phyloP scores from a whole-genome alignment of 1,140 invertebrate species.

The Brevipalpus yothersi region DNA sequence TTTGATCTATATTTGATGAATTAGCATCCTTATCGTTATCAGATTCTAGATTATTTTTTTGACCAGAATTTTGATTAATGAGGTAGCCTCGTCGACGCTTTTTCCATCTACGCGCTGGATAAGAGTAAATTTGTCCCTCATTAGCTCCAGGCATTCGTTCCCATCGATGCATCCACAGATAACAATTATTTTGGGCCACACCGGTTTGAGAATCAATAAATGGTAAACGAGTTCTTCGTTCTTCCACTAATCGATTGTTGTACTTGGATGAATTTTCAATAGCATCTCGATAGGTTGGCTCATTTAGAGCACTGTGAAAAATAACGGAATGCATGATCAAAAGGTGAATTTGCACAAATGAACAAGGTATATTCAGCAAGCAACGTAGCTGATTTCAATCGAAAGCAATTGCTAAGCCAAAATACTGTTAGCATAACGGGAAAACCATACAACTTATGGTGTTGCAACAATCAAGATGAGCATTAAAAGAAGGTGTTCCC shows the following conservation, averaged over 20 bases:
- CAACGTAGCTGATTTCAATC: no score
- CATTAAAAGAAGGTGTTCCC: no score
- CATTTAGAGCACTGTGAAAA: conserved; percentile 30
- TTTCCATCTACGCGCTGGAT: conserved; percentile 46
- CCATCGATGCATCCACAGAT: conserved; percentile 58
- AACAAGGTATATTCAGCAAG: no score
- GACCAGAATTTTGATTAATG: conserved; percentile 31
- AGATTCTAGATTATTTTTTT: conserved; percentile 6
- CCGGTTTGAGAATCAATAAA: conserved; percentile 80
- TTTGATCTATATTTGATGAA: not conserved
- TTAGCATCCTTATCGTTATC: not conserved
- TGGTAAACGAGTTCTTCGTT: conserved; percentile 70
- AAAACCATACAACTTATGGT: no score
- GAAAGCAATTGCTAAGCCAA: no score
- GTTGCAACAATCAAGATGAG: no score
- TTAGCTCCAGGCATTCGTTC: conserved; percentile 65
- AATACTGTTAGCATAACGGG: no score
- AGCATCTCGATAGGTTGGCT: conserved; percentile 70
- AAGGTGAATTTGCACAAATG: no score
- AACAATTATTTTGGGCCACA: conserved; percentile 33
- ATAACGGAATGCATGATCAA: not conserved
- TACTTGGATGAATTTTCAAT: conserved; percentile 47
- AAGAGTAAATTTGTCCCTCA: conserved; percentile 78
- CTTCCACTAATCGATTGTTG: conserved; percentile 69
- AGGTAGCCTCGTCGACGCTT: conserved; percentile 79